phyloP scores from a whole-genome alignment of 2,113 vertebrate species.

The Calyptomena viridis region DNA sequence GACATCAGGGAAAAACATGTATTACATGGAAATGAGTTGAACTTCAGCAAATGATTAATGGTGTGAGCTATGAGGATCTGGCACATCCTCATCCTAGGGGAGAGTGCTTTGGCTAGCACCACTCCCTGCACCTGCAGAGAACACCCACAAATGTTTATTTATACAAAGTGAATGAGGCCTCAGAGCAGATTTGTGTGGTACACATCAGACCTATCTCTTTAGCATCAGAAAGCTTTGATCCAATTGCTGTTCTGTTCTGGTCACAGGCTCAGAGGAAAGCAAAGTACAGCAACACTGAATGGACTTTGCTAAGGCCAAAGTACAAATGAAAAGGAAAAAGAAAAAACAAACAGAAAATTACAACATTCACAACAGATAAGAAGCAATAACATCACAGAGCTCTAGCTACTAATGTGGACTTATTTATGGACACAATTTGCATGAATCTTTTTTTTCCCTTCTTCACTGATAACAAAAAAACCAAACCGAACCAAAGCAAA shows the following conservation, averaged over 20 bases:
- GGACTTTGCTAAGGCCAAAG: neutral
- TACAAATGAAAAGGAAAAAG: neutral
- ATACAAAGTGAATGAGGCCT: neutral
- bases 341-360: neutral
- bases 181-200: neutral
- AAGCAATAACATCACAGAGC: neutral
- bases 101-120: neutral
- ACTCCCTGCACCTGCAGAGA: neutral
- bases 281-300: fast-evolving
- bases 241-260: fast-evolving
- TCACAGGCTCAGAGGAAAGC: neutral
- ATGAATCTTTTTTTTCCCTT: fast-evolving
- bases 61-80: neutral
- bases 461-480: neutral
- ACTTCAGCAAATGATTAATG: neutral
- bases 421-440: neutral
- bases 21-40: neutral
- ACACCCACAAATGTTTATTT: neutral
- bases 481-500: neutral
- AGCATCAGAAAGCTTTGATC: neutral
- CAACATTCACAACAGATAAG: neutral
- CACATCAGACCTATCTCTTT: too few species aligned
- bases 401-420: neutral
- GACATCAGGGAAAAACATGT: neutral
- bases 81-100: neutral